A percentile compares a stretch with the other conserved stretches of the same genome.
Conservation (phyloP, 2,888 invertebrate genomes). For the Aricia artaxerxes region DNA sequence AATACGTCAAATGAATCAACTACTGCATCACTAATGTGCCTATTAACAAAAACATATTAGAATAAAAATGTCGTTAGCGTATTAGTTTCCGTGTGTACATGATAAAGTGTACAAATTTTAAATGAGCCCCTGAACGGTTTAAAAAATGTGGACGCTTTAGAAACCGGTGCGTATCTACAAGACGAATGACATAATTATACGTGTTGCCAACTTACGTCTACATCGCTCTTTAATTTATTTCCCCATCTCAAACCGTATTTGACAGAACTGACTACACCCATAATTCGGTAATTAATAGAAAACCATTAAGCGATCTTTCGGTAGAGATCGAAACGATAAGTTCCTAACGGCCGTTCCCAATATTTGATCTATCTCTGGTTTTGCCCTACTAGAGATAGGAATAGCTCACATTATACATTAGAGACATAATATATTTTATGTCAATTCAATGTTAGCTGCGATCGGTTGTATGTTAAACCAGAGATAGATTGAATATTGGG, state of each 20-base stretch:
- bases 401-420: too few relatives aligned
- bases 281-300: neutral
- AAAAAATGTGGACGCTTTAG: neutral
- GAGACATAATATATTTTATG: too few relatives aligned
- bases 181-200: conserved; percentile 24
- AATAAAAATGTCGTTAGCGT: conserved; percentile 18
- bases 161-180: conserved; percentile 21
- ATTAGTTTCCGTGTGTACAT: conserved; percentile 16
- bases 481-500: too few relatives aligned
- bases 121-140: conserved; percentile 20
- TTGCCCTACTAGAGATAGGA: too few relatives aligned
- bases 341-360: neutral
- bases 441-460: too few relatives aligned
- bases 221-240: neutral
- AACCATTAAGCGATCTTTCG: neutral
- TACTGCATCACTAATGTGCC: conserved; percentile 13
- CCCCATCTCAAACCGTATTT: neutral
- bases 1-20: conserved; percentile 18
- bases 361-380: too few relatives aligned
- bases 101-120: conserved; percentile 27
- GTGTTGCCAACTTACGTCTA: conserved; percentile 6
- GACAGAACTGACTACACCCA: neutral
- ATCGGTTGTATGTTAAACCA: too few relatives aligned
- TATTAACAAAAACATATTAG: conserved; percentile 17
- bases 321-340: neutral